Conservation (phyloP, 2,888 invertebrate genomes). For the Danaus chrysippus region DNA sequence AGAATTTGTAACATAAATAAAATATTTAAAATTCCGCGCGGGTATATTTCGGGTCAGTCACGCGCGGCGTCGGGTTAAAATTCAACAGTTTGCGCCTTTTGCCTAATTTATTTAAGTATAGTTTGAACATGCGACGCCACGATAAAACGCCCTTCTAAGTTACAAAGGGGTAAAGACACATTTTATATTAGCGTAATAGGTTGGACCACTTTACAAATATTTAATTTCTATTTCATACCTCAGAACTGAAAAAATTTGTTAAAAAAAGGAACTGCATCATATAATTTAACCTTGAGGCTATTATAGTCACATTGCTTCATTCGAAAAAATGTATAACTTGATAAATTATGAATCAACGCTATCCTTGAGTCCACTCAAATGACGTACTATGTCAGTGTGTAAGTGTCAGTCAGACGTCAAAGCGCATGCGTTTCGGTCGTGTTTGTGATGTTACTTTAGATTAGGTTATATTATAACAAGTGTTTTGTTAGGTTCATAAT, state of each 20-base stretch:
- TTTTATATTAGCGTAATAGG: constrained; percentile 31
- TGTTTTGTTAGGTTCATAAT: background rate
- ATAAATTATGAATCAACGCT: background rate
- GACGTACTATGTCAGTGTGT: background rate
- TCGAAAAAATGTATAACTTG: too few species aligned
- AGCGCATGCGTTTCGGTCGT: constrained; percentile 38
- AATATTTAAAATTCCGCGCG: constrained; percentile 38
- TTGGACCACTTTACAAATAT: constrained; percentile 24
- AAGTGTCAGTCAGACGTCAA: constrained; percentile 36
- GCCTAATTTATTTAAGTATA: constrained; percentile 73
- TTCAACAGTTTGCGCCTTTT: constrained; percentile 64
- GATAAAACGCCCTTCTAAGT: constrained; percentile 57
- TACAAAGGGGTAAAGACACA: constrained; percentile 28
- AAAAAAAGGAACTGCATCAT: background rate
- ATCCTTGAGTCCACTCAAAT: background rate
- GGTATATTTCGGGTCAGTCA: constrained; percentile 32
- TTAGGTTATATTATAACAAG: constrained; percentile 3
- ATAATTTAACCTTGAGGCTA: background rate
- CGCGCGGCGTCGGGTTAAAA: constrained; percentile 48
- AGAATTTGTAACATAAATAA: constrained; percentile 23
- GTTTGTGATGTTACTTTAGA: constrained; percentile 12
- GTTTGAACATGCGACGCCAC: constrained; percentile 61
- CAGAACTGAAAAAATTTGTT: background rate
- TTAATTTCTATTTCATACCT: constrained; percentile 15
- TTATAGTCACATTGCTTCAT: too few species aligned